phyloP scores from a whole-genome alignment of 1,140 invertebrate genomes.

The silkworm (Bombyx mori) region ASM3026992v2 NC_085124.1:10252001-10252500 shows the following conservation, averaged over 20 bases:
- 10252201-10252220: not conserved
- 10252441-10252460: not conserved
- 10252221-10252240: not conserved
- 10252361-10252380: not conserved
- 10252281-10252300: not conserved
- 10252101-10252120: not conserved
- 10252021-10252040: not conserved
- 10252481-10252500: too few species aligned
- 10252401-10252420: not conserved
- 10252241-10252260: not conserved
- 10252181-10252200: not conserved
- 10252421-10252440: not conserved
- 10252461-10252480: too few species aligned
- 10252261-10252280: not conserved
- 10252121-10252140: not conserved
- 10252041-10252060: not conserved
- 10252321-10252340: not conserved
- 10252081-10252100: not conserved
- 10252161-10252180: not conserved
- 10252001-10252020: not conserved
- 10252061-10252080: not conserved
- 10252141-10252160: not conserved
- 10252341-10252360: not conserved
- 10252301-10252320: not conserved
- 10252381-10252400: not conserved